Base-by-base conservation (phyloP, 2,888 invertebrate species). In the Pelosia muscerda region DNA sequence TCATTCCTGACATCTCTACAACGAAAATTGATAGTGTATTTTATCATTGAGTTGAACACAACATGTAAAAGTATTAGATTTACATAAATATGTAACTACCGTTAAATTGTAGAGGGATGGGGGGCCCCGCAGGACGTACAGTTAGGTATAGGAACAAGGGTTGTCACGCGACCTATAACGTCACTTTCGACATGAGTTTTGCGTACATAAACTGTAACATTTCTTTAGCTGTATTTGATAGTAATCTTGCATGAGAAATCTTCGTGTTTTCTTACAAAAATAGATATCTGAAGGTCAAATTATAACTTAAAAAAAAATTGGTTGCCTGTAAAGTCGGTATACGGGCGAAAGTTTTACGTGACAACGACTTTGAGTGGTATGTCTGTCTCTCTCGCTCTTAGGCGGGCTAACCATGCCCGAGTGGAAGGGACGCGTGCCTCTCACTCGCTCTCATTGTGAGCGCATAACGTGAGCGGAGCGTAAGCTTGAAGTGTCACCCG, bases 31-130 rank as follows among this genome's bases (percentile, higher is more conserved):
- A 22, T 59, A 22, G 9, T 15, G 34, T 34, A 38, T 38, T 38
- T 34, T 38, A 23, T 59, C 15, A 15, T 9, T 11, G 34, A 38
- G 9, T 59, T 11, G 15, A 59, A 38, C 34, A 23, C 19, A 23
- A 38, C 34, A 34, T 59, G 34, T 38, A 9, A 38, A 38, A 38
- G 38, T 42, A 19, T 42, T 34, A 34, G 13, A 59, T 59, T 59
- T 59, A 59, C 59, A 59, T 59, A 58, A 59, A 59, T n/a, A 19
- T 23, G n/a, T 49, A n/a, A 19, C 49, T 38, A 59, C 19, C 15
- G 34, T 34, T 15, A 59, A 34, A 23, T 38, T 34, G 10, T 59
- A 23, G 15, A 15, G 23, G 34, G 3, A 38, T 22, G 15, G 23
- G 11, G 34, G 34, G 23, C 34, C 34, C 58, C 34, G 34, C 8